Conservation (phyloP, 2,797 vertebrate genomes). For the Spizella passerina region DNA sequence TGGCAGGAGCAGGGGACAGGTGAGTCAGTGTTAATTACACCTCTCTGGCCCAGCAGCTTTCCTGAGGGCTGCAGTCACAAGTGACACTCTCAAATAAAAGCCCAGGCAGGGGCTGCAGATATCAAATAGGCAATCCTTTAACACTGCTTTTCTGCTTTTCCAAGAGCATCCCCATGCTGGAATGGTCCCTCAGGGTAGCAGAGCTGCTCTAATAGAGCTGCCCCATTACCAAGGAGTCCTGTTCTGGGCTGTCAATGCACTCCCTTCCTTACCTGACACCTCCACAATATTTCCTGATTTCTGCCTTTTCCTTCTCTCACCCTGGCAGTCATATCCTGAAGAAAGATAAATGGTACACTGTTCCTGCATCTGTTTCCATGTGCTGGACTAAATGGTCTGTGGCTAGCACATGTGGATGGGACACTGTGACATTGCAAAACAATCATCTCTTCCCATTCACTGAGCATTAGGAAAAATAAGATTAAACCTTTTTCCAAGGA, state of each 20-base stretch:
- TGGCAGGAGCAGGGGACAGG: neutral
- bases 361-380: neutral
- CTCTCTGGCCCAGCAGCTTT: neutral
- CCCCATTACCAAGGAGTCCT: accelerated
- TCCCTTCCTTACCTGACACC: neutral
- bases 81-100: neutral
- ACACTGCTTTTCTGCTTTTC: neutral
- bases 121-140: neutral
- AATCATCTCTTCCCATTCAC: neutral
- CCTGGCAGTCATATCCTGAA: neutral
- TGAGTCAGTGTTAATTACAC: conserved; percentile 40
- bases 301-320: neutral
- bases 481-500: neutral
- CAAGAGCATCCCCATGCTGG: neutral
- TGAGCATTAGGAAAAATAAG: neutral
- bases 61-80: neutral
- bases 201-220: neutral
- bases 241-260: neutral
- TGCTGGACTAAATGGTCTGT: neutral
- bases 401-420: neutral
- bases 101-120: neutral
- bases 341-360: neutral
- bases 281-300: neutral
- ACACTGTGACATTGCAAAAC: neutral
- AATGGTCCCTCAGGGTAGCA: neutral